Percentiles rank a stretch among this genome's conserved stretches.
phyloP scores from a whole-genome alignment of 1,140 invertebrate species.

The Pachypeltis micranthus region DNA sequence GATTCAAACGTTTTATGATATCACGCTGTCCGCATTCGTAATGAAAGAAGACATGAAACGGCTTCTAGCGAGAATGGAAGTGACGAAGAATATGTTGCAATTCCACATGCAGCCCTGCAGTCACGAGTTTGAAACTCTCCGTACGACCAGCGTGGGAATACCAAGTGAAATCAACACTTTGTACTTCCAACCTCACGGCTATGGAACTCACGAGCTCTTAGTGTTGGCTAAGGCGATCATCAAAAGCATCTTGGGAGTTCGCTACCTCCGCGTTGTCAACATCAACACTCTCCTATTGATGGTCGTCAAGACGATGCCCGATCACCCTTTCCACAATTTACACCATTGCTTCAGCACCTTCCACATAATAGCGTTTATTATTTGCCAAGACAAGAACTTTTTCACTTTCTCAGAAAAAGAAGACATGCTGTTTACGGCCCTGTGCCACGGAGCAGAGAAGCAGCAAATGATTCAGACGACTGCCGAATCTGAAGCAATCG shows the following conservation, averaged over 20 bases:
- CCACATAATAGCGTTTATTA: neutral
- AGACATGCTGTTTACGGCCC: slow-evolving; percentile 8
- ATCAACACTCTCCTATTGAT: slow-evolving; percentile 3
- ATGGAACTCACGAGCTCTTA: neutral
- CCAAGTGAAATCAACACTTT: slow-evolving; percentile 6
- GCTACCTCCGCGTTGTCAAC: neutral
- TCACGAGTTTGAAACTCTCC: slow-evolving; percentile 7
- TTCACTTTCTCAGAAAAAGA: slow-evolving; percentile 9
- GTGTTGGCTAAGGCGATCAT: slow-evolving; percentile 1
- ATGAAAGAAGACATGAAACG: slow-evolving; percentile 15
- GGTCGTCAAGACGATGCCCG: slow-evolving; percentile 1
- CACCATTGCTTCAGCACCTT: slow-evolving; percentile 8
- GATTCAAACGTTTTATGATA: slow-evolving; percentile 4
- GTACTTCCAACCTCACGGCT: neutral
- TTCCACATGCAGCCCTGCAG: slow-evolving; percentile 7
- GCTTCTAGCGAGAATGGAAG: slow-evolving; percentile 3
- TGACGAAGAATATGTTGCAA: slow-evolving; percentile 5
- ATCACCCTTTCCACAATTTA: slow-evolving; percentile 7
- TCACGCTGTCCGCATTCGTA: neutral
- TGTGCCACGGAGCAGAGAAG: slow-evolving; percentile 1
- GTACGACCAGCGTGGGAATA: neutral
- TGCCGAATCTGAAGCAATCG: neutral
- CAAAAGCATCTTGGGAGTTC: neutral
- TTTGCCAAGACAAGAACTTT: neutral
- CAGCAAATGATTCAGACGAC: neutral